These are phyloP conservation scores for Macrotrachela quadricornifera DNA, from an alignment of 1,140 invertebrate species.

Conservation along the genomic window DNA sequence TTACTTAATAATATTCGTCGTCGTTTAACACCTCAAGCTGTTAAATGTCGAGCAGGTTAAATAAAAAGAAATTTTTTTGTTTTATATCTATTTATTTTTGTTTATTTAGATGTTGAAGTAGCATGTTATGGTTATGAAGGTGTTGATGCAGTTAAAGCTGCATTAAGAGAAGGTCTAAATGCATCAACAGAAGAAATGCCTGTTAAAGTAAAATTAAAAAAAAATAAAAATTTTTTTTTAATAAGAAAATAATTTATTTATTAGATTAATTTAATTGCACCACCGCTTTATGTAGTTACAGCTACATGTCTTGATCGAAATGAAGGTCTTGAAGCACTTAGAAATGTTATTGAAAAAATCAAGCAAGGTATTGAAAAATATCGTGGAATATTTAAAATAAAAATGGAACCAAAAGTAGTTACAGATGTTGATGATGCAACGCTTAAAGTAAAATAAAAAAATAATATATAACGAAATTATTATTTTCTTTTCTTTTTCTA, in stretches of 20 bases:
- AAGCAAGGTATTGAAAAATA: slow-evolving; percentile 54
- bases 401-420: slow-evolving; percentile 89
- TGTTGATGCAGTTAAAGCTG: slow-evolving; percentile 89
- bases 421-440: slow-evolving; percentile 79
- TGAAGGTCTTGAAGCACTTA: slow-evolving; percentile 67
- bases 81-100: not conserved
- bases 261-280: slow-evolving; percentile 90
- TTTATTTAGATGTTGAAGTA: slow-evolving; percentile 59
- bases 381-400: slow-evolving; percentile 76
- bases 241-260: not conserved
- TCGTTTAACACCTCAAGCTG: slow-evolving; percentile 85
- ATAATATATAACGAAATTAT: no score
- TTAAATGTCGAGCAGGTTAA: slow-evolving; percentile 71
- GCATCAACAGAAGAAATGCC: slow-evolving; percentile 75
- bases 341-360: slow-evolving; percentile 67
- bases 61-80: not conserved
- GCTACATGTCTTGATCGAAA: slow-evolving; percentile 85
- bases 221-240: not conserved
- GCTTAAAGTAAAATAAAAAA: not conserved
- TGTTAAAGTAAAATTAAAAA: slow-evolving; percentile 44
- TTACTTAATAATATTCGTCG: slow-evolving; percentile 80
- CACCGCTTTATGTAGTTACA: slow-evolving; percentile 92
- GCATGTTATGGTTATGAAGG: slow-evolving; percentile 96
- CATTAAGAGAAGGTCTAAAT: slow-evolving; percentile 69
- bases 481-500: no score